Evolutionary conservation across 2,113 vertebrate species (phyloP), one percentile per base, ranked within the genome.

Genomic region (Dolichotis patagonum): DNA sequence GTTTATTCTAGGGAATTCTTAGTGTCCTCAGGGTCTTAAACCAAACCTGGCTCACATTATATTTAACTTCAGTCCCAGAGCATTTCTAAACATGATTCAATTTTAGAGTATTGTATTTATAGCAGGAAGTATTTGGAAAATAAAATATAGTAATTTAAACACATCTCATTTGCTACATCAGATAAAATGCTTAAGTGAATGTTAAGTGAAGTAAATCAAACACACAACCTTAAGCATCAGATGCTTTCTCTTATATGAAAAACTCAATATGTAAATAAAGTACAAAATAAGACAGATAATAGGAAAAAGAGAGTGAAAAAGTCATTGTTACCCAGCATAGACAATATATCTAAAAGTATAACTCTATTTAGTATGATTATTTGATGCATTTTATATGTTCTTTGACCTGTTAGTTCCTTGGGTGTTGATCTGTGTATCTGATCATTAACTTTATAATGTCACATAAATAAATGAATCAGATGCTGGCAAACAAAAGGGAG

Each of bases 61-160:
- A 46, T 65, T 93, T 97, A 95, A 87, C 32, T 84, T 78, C 17
- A 88, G 20, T 87, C 60, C 20, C 56, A 87, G 22, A 89, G 56
- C 38, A 81, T 77, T 77, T 95, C 43, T 85, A 71, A 96, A 46
- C 5, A 60, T 77, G 28, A 92, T 28, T 62, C 24, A 82, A 19
- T 78, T 67, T 90, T 65, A 91, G 11, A 81, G 24, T 91, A 71
- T 38, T 90, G 52, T 52, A 90, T 88, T 78, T 88, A 77, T 2
- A 89, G 26, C 38, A 88, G 80, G 75, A 88, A 90, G 1, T 30
- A 5, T 71, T 94, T 90, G 16, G 43, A 91, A 88, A 77, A 92
- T 11, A 89, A 73, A 93, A 89, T 56, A n/a, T 30, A 95, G 63
- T 10, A 89, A 73, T 80, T 96, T 97, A 75, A 60, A 88, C n/a